These are phyloP conservation scores for Coecobrya sp. DNA, from an alignment of 2,888 invertebrate species.

Conservation along the genomic window DNA sequence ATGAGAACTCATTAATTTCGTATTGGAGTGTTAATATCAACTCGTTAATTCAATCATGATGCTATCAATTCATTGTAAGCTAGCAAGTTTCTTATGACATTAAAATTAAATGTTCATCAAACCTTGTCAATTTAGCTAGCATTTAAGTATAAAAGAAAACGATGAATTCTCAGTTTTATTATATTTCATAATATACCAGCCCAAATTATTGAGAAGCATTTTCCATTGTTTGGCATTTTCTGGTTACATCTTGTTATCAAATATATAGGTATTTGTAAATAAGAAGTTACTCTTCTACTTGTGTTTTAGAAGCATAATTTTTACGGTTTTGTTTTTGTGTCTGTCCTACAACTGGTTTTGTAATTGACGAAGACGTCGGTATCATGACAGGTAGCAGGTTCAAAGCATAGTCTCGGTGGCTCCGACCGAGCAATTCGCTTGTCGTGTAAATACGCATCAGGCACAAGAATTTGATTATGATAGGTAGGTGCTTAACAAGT, in stretches of 20 bases:
- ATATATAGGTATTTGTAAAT: background rate
- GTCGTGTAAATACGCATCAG: background rate
- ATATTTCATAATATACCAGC: background rate
- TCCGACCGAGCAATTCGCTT: background rate
- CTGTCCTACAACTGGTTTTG: constrained; percentile 9
- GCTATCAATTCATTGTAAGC: too few species aligned
- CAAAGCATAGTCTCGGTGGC: background rate
- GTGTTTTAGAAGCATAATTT: background rate
- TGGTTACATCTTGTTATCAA: background rate
- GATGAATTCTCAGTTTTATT: too few species aligned
- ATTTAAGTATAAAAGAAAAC: too few species aligned
- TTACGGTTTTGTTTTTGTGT: constrained; percentile 34
- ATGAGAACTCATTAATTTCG: too few species aligned
- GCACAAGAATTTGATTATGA: background rate
- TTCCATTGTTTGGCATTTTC: background rate
- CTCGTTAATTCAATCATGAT: too few species aligned
- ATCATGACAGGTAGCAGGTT: background rate
- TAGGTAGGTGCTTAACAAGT: background rate
- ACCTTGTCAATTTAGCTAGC: too few species aligned
- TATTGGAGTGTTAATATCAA: too few species aligned
- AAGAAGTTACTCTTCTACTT: background rate
- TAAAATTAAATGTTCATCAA: too few species aligned
- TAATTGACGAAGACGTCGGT: background rate
- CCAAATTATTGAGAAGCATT: background rate
- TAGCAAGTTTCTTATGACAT: too few species aligned